phyloP scores from a whole-genome alignment of 2,888 invertebrate species.

The Diachrysia chrysitis region DNA sequence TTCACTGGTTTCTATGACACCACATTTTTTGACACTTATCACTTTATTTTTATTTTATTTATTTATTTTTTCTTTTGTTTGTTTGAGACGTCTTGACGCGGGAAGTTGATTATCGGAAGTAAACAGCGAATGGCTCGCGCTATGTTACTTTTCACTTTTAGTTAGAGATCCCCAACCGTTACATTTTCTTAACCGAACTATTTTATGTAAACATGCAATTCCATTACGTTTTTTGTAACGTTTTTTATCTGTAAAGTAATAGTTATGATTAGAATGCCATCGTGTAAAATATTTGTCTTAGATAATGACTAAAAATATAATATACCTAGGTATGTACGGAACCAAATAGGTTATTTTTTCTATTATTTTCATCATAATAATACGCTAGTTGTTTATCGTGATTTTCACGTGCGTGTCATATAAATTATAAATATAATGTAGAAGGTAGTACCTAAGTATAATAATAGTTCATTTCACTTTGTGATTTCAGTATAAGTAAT shows the following conservation, averaged over 20 bases:
- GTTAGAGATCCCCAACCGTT: slow-evolving; percentile 56
- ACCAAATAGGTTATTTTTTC: slow-evolving; percentile 26
- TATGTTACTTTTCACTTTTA: slow-evolving; percentile 84
- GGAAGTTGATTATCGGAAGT: slow-evolving; percentile 81
- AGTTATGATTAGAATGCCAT: slow-evolving; percentile 7
- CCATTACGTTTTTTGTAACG: slow-evolving; percentile 11
- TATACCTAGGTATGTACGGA: slow-evolving; percentile 30
- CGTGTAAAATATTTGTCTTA: neutral
- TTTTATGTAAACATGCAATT: slow-evolving; percentile 12
- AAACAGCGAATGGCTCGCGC: slow-evolving; percentile 66
- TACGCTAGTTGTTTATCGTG: slow-evolving; percentile 38
- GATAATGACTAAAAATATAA: neutral
- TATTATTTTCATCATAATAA: slow-evolving; percentile 29
- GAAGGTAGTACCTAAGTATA: slow-evolving; percentile 13
- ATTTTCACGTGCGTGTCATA: slow-evolving; percentile 60
- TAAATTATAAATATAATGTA: slow-evolving; percentile 44
- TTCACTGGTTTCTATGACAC: slow-evolving; percentile 63
- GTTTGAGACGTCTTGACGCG: slow-evolving; percentile 76
- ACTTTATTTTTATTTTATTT: slow-evolving; percentile 47
- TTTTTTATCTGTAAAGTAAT: slow-evolving; percentile 48
- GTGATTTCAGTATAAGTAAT: slow-evolving; percentile 20
- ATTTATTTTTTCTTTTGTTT: slow-evolving; percentile 55
- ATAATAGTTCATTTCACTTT: slow-evolving; percentile 38
- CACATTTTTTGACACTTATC: slow-evolving; percentile 57
- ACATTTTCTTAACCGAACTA: slow-evolving; percentile 58